Conservation (phyloP, 2,113 vertebrate genomes). For the Paracanthobrama guichenoti region DNA sequence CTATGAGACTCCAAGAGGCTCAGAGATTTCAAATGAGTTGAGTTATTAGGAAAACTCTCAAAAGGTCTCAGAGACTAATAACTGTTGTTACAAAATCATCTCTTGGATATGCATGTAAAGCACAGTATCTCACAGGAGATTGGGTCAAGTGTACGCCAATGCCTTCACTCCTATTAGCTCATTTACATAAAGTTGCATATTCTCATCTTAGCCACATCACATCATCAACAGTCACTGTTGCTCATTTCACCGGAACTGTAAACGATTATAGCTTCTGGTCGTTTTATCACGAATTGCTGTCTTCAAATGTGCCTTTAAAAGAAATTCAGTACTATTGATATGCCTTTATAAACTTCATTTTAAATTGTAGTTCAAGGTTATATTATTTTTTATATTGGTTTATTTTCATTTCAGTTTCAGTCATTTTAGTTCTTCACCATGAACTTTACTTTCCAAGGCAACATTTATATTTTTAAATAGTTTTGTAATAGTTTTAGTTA, state of each 20-base stretch:
- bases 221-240: neutral
- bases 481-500: neutral
- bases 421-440: neutral
- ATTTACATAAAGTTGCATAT: neutral
- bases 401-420: neutral
- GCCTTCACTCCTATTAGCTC: neutral
- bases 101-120: conserved; percentile 1
- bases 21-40: conserved; percentile 5
- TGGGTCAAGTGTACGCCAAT: neutral
- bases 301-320: neutral
- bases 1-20: neutral
- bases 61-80: conserved; percentile 9
- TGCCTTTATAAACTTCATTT: neutral
- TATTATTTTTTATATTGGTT: neutral
- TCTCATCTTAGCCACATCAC: neutral
- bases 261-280: neutral
- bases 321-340: neutral
- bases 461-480: neutral
- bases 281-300: neutral
- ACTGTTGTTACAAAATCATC: conserved; percentile 25
- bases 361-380: neutral
- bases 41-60: conserved; percentile 17
- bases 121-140: neutral
- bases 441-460: neutral
- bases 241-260: neutral